Conservation (phyloP, 2,113 vertebrate genomes). For the Scortum barcoo region DNA sequence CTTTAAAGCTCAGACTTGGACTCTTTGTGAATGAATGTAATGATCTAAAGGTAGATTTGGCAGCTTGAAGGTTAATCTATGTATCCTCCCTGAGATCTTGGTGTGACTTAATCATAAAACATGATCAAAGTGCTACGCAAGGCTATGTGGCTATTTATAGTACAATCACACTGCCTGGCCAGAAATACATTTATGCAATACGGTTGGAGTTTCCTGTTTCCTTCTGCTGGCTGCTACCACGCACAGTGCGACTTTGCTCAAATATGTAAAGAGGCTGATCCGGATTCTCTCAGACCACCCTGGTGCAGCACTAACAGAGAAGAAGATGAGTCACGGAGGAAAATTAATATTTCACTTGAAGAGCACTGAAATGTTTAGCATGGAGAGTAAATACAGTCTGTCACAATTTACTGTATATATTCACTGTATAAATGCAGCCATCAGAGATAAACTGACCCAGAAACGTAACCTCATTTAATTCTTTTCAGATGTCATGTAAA, state of each 20-base stretch:
- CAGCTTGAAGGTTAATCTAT: background rate
- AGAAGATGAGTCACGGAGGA: constrained; percentile 39
- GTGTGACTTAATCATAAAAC: constrained; percentile 38
- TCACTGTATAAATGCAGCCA: background rate
- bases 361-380: background rate
- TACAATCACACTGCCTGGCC: constrained; percentile 52
- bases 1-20: background rate
- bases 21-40: background rate
- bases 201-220: constrained; percentile 73
- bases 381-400: background rate
- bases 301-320: background rate
- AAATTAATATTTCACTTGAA: constrained; percentile 22
- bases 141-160: constrained; percentile 66
- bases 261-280: constrained; percentile 25
- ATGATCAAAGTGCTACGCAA: constrained; percentile 59
- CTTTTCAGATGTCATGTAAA: background rate
- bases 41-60: background rate
- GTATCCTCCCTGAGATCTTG: constrained; percentile 11
- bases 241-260: constrained; percentile 31
- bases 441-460: background rate
- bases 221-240: constrained; percentile 28
- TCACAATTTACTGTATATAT: background rate
- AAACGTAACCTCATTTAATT: constrained; percentile 8
- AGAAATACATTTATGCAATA: constrained; percentile 68
- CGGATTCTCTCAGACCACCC: constrained; percentile 14